Base-by-base conservation (phyloP, 2,113 vertebrate genomes). In the Columbina picui region DNA sequence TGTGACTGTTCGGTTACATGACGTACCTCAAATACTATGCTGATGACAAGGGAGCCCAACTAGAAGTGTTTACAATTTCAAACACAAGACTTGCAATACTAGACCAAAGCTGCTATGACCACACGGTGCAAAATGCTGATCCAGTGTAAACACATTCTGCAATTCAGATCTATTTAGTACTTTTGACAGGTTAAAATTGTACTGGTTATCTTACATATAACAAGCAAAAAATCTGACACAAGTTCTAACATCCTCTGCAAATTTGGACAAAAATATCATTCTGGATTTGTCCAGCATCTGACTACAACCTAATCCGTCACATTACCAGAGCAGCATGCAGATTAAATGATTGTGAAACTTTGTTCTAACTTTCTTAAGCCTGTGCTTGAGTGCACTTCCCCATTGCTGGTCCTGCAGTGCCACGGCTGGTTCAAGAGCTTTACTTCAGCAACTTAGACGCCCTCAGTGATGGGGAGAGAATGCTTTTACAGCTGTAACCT, bases 351-450 rank as follows among this genome's bases (percentile, higher is more conserved):
- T 73, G 38, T 19, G 47, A 86, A 90, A 86, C 47, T 73, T 47
- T 17, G 10, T 61, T 30, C 45, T 32, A 14, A 67, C 17, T 52
- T 77, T 23, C 43, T 47, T 12, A 29, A 87, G 45, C 52, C 2
- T 8, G 14, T 45, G 71, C 47, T 67, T 1, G 29, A 86, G 71
- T 2, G 1, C 68, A 3, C 18, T 53, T 70, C 26, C 36, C 52
- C 76, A 95, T 96, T 14, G 0, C 83, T 52, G 9, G 74, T 96
- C 94, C 96, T 95, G 91, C 93, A 96, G 94, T 90, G 96, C 94
- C 95, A 78, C 93, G 0, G 59, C 89, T 95, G 90, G 95, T 81
- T 74, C 60, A 13, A 64, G 55, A 92, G 80, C 15, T 65, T n/a
- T 29, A 94, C 34, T 95, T 92, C 86, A 96, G 64, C 83, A 34